Evolutionary conservation across 2,797 vertebrate genomes (phyloP).

Genomic region (Crax fasciolata): DNA sequence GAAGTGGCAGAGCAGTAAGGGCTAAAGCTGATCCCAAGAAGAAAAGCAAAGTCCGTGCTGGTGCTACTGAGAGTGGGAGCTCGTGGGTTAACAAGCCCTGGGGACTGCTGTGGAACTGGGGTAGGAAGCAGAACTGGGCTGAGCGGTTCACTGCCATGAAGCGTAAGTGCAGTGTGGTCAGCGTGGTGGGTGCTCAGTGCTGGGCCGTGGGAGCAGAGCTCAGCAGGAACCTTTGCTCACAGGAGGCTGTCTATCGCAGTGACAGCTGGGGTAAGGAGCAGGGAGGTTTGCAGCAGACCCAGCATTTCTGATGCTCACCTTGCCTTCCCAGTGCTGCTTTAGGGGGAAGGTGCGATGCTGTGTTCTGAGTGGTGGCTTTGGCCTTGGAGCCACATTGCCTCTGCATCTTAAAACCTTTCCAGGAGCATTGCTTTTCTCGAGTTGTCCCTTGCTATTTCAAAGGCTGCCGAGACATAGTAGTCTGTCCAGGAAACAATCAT

Average conservation of each 20-base stretch:
- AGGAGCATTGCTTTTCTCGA: neutral
- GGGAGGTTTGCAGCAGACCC: neutral
- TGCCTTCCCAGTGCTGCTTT: neutral
- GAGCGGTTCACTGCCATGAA: neutral
- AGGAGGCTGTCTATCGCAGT: neutral
- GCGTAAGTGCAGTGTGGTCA: neutral
- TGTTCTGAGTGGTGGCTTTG: neutral
- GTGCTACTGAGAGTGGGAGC: neutral
- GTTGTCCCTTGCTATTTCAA: neutral
- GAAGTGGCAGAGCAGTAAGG: neutral
- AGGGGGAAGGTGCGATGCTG: neutral
- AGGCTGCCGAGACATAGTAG: neutral
- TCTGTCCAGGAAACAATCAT: neutral
- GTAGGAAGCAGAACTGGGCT: neutral
- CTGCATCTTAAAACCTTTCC: neutral
- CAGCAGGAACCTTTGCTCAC: neutral
- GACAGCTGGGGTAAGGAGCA: neutral
- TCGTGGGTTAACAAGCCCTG: rapidly evolving
- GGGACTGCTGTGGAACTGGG: neutral
- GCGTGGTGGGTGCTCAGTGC: rapidly evolving
- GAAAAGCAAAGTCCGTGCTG: neutral
- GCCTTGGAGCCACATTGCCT: rapidly evolving
- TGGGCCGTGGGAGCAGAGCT: rapidly evolving
- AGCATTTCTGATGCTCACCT: neutral
- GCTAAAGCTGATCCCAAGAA: neutral